Conservation (phyloP, 2,113 vertebrate species). For the Clarias gariepinus region DNA sequence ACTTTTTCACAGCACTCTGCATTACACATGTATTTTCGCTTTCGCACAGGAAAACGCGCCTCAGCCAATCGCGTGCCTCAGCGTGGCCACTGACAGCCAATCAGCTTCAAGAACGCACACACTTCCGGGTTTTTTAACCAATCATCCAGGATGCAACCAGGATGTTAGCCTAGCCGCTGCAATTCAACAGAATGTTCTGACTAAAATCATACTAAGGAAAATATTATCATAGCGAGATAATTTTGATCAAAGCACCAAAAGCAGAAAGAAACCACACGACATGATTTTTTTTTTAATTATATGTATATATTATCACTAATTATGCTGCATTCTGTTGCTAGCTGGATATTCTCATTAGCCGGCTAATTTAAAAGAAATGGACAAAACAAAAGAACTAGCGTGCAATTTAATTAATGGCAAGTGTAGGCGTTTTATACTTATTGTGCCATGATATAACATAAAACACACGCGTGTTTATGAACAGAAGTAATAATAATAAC, state of each 20-base stretch:
- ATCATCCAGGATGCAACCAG: constrained; percentile 3
- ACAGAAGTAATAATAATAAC: neutral
- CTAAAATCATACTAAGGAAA: neutral
- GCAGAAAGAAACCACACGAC: no score
- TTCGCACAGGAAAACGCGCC: neutral
- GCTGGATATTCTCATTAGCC: neutral
- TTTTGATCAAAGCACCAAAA: neutral
- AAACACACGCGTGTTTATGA: neutral
- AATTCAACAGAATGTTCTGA: neutral
- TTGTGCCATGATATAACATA: neutral
- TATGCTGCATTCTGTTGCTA: neutral
- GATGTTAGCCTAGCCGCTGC: constrained; percentile 25
- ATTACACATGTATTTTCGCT: neutral
- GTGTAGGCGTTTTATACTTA: no score
- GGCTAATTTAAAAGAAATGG: neutral
- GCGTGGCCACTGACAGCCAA: constrained; percentile 69
- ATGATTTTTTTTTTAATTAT: no score
- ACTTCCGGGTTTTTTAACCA: constrained; percentile 56
- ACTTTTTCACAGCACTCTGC: neutral
- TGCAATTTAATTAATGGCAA: no score
- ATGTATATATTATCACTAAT: no score
- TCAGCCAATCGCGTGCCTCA: constrained; percentile 67
- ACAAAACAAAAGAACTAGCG: neutral
- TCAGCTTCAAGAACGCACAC: constrained; percentile 41
- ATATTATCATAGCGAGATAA: neutral